Evolutionary conservation across 2,888 invertebrate genomes (phyloP), one percentile per base, ranked within the genome.

Genomic region (Helicoverpa assulta): DNA sequence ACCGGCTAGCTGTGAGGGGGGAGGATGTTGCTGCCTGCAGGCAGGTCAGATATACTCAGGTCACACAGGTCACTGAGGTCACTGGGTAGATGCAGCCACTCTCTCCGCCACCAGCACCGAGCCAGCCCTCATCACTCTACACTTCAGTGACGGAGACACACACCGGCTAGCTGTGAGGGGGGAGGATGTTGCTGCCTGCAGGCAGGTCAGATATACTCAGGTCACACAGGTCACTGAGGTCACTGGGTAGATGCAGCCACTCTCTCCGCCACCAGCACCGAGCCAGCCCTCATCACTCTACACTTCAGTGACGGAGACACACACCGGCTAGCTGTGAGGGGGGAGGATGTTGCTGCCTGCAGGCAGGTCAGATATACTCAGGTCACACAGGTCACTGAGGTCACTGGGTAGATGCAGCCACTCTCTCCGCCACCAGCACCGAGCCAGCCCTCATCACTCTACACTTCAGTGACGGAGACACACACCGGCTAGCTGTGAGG

Each of bases 51-150:
- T 37, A 37, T 12, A 37, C 12, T 2, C 37, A 37, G 33, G 33
- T 33, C 33, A 33, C 7, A 33, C 33, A 33, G 33, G 33, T 33
- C 33, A 33, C 10, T 33, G 10, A 33, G 33, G 33, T 33, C 33
- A 90, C 83, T 96, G n/a, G n/a, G n/a, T n/a, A n/a, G 97, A 97
- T 91, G 96, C 96, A 12, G 97, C 97, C 6, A 87, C 91, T 37
- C 89, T 97, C 1, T 79, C 90, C 33, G 92, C 96, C 2, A 88
- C 95, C 7, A 90, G 87, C 61, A 79, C 90, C 6, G 96, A 96
- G 75, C 93, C 94, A 18, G 95, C 96, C 19, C 91, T 95, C 2
- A 88, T 97, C 66, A 86, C 94, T 67, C 86, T 96, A 16, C 87
- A 90, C 83, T 96, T 96, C 87, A 96, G 96, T 74, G 96, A 97